Conservation (phyloP, 1,140 invertebrate species). For the Anoplophora glabripennis region DNA sequence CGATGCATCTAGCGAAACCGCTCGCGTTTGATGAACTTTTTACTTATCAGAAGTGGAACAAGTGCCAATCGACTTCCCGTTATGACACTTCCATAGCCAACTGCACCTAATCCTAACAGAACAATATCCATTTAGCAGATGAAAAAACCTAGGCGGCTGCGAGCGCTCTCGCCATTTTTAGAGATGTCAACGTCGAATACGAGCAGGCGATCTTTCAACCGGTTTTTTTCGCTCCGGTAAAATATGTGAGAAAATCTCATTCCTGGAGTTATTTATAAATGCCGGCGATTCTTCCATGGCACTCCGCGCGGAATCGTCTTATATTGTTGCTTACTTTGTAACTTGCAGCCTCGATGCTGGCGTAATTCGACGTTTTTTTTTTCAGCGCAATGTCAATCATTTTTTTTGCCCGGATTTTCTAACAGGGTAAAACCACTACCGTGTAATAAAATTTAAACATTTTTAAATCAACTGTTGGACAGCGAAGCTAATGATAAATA, state of each 20-base stretch:
- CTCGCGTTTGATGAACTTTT: not conserved
- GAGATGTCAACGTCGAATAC: conserved; percentile 14
- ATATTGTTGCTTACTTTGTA: too few species aligned
- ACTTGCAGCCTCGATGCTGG: too few species aligned
- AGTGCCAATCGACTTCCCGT: conserved; percentile 21
- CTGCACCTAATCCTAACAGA: conserved; percentile 26
- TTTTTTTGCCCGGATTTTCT: too few species aligned
- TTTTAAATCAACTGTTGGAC: too few species aligned
- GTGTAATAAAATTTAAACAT: too few species aligned
- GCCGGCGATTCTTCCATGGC: conserved; percentile 6
- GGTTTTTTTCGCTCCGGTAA: conserved; percentile 17
- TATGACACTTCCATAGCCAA: conserved; percentile 22
- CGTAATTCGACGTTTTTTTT: too few species aligned
- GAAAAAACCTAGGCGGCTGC: conserved; percentile 14
- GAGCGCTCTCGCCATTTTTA: conserved; percentile 17
- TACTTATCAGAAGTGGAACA: conserved; percentile 11
- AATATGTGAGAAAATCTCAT: conserved; percentile 20
- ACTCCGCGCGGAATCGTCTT: conserved; percentile 9
- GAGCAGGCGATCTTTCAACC: conserved; percentile 14
- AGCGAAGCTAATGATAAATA: too few species aligned
- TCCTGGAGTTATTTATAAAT: conserved; percentile 12
- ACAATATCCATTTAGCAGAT: conserved; percentile 23
- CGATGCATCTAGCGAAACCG: not conserved
- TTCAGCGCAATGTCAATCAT: too few species aligned
- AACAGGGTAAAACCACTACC: too few species aligned